Percentiles rank a stretch among this genome's conserved stretches.
These are phyloP conservation scores for Prunella fulvescens DNA, from an alignment of 2,113 vertebrate genomes.

Conservation along the genomic window DNA sequence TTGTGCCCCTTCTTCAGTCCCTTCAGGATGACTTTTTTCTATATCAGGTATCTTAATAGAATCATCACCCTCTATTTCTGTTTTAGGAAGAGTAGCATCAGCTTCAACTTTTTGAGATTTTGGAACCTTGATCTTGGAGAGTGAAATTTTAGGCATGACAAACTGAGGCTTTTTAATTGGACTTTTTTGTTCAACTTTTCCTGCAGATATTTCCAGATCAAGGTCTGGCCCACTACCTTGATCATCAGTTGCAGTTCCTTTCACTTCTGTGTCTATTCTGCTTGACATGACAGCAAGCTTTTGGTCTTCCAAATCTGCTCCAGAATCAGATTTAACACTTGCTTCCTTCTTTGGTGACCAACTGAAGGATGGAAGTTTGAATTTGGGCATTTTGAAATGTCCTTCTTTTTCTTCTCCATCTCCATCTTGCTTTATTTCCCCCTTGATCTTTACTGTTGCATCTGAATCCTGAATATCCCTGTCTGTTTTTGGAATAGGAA, in stretches of 20 bases:
- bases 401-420: conserved; percentile 34
- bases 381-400: conserved; percentile 57
- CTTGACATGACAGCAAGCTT: not conserved
- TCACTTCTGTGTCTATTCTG: not conserved
- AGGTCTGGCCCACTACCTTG: not conserved
- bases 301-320: not conserved
- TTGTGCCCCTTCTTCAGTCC: not conserved
- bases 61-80: not conserved
- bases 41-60: not conserved
- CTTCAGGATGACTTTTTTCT: not conserved
- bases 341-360: conserved; percentile 62
- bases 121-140: conserved; percentile 34
- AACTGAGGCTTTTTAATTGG: conserved; percentile 11
- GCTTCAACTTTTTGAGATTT: not conserved
- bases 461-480: not conserved
- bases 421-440: not conserved
- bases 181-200: conserved; percentile 1
- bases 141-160: conserved; percentile 29
- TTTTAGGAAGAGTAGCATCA: not conserved
- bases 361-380: conserved; percentile 65
- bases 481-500: not conserved
- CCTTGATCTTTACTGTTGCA: not conserved
- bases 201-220: not conserved
- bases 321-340: not conserved
- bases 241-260: not conserved